A percentile compares a stretch with the other conserved stretches of the same genome.
These are phyloP conservation scores for Fulmarus glacialis DNA, from an alignment of 2,113 vertebrate species.

Conservation along the genomic window DNA sequence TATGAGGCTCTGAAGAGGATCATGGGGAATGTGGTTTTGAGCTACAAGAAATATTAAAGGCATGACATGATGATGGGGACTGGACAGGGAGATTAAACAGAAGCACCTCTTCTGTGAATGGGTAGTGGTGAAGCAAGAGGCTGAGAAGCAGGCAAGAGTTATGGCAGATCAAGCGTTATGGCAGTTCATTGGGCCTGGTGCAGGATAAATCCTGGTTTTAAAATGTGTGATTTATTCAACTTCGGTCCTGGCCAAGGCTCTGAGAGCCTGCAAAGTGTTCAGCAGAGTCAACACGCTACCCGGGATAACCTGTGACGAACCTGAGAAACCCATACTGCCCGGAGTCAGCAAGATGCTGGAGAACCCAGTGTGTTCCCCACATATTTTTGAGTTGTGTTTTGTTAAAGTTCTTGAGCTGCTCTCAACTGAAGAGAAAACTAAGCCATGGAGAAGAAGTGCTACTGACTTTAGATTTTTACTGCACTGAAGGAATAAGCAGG, in stretches of 20 bases:
- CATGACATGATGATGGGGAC: not conserved
- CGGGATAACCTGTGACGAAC: not conserved
- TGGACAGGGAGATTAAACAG: not conserved
- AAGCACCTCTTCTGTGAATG: not conserved
- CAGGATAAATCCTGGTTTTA: not conserved
- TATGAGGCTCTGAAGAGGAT: not conserved
- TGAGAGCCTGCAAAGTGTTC: not conserved
- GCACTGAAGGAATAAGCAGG: not conserved
- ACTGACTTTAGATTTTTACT: not conserved
- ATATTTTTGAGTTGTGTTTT: not conserved
- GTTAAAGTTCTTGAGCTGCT: not conserved
- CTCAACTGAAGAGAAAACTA: not conserved
- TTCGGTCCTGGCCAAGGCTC: not conserved
- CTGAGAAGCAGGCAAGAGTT: not conserved
- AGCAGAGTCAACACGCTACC: not conserved
- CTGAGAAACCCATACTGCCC: not conserved
- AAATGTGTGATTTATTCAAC: not conserved
- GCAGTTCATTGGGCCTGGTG: not conserved
- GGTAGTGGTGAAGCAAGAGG: not conserved
- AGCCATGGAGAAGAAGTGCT: not conserved
- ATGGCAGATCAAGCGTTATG: not conserved
- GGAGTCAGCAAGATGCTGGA: not conserved
- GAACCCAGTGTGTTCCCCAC: not conserved
- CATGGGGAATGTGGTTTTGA: not conserved
- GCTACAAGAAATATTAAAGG: not conserved